Conservation (phyloP, 2,888 invertebrate genomes). For the Eremobia ochroleuca region DNA sequence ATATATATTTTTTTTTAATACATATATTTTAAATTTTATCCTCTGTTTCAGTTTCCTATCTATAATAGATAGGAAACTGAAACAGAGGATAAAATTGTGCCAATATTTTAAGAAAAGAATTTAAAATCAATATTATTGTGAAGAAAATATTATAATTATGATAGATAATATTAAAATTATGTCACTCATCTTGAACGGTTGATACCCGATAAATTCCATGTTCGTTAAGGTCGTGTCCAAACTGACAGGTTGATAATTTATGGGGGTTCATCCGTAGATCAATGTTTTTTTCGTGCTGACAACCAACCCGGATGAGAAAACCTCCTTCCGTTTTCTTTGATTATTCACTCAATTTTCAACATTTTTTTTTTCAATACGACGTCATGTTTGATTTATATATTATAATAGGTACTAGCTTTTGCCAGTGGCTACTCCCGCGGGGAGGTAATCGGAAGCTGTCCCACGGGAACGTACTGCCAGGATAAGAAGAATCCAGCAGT, state of each 20-base stretch:
- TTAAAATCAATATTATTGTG: no score
- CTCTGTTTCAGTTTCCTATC: no score
- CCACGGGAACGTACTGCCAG: neutral
- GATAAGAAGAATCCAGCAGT: neutral
- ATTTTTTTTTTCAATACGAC: no score
- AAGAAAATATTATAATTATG: no score
- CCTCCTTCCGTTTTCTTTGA: neutral
- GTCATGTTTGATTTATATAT: no score
- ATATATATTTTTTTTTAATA: no score
- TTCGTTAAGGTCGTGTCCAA: conserved; percentile 28
- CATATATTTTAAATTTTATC: no score
- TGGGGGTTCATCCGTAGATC: neutral
- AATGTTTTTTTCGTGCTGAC: conserved; percentile 10
- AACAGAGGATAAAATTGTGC: no score
- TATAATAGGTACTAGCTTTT: neutral
- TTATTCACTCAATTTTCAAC: neutral
- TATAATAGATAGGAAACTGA: no score
- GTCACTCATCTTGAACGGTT: conserved; percentile 45
- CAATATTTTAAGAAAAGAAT: no score
- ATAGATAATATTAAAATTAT: conserved; percentile 56
- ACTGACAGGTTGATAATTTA: conserved; percentile 43
- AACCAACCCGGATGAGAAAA: neutral
- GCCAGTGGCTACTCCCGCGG: neutral
- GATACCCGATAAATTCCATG: conserved; percentile 35
- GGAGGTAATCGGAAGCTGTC: neutral